A percentile compares a stretch with the other conserved stretches of the same genome.
These are phyloP conservation scores for Drosophila flavopinicola DNA, from an alignment of 2,888 invertebrate genomes.

Conservation along the genomic window DNA sequence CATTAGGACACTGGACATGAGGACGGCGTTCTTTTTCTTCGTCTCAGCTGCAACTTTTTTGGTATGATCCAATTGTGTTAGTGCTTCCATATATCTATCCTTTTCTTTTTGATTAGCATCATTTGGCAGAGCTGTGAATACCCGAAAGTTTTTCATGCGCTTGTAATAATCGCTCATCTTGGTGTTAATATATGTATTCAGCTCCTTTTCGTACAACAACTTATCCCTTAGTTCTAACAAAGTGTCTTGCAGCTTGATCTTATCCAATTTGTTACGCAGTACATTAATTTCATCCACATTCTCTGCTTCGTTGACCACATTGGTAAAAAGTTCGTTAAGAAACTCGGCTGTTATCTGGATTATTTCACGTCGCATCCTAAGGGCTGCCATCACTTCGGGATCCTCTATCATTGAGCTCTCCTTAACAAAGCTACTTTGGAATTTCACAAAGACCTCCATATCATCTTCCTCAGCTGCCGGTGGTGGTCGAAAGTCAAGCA, in stretches of 20 bases:
- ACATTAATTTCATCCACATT: constrained; percentile 20
- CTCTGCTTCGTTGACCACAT: constrained; percentile 52
- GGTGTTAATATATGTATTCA: constrained; percentile 43
- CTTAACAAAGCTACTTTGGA: neutral
- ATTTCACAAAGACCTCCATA: constrained; percentile 12
- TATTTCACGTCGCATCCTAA: constrained; percentile 3
- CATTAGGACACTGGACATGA: constrained; percentile 39
- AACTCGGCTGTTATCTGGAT: constrained; percentile 39
- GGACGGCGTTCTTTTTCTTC: constrained; percentile 18
- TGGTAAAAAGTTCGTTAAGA: constrained; percentile 38
- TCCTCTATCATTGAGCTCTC: neutral
- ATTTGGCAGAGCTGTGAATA: constrained; percentile 17
- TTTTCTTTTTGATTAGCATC: neutral
- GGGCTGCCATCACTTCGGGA: neutral
- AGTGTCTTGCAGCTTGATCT: constrained; percentile 36
- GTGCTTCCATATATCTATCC: constrained; percentile 39
- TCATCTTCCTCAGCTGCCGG: neutral
- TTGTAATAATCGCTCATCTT: constrained; percentile 73
- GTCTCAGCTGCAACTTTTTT: constrained; percentile 22
- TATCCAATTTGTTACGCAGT: constrained; percentile 61
- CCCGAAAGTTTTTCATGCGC: constrained; percentile 61
- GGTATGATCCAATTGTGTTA: constrained; percentile 55
- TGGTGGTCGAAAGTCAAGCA: neutral
- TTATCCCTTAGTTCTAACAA: constrained; percentile 25
- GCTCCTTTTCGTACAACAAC: neutral